A percentile compares a stretch with the other conserved stretches of the same genome.
Evolutionary conservation across 2,888 invertebrate species (phyloP).

Genomic region (Sphinx pinastri): DNA sequence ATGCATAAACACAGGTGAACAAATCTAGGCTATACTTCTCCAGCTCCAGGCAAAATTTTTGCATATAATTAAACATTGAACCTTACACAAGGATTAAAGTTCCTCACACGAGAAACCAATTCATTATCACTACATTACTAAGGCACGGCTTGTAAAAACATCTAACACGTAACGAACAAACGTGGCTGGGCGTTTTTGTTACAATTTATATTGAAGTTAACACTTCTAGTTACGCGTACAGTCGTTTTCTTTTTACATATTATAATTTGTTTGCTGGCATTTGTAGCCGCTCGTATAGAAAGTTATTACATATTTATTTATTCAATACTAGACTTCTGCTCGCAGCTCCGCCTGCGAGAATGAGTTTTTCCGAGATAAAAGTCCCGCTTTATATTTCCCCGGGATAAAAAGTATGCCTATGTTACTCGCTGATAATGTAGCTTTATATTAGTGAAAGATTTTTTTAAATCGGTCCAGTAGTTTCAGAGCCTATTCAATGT

Average conservation of each 20-base stretch:
- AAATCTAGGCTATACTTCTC: not conserved
- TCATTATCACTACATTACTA: conserved; percentile 9
- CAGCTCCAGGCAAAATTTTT: not conserved
- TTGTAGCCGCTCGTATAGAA: too few species aligned
- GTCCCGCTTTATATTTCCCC: too few species aligned
- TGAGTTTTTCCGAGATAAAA: too few species aligned
- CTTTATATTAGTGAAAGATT: too few species aligned
- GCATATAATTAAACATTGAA: conserved; percentile 14
- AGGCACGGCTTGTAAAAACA: not conserved
- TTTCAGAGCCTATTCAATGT: too few species aligned
- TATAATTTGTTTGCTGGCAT: not conserved
- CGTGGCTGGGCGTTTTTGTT: conserved; percentile 12
- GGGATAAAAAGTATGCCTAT: too few species aligned
- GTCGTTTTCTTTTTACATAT: not conserved
- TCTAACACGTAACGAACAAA: not conserved
- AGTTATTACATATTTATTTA: too few species aligned
- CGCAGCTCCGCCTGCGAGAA: too few species aligned
- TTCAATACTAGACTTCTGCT: too few species aligned
- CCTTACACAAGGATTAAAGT: not conserved
- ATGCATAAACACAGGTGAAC: not conserved
- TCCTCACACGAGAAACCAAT: conserved; percentile 2
- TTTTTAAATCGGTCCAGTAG: too few species aligned
- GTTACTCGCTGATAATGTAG: too few species aligned
- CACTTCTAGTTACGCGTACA: conserved; percentile 18
- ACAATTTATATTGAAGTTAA: conserved; percentile 24